Evolutionary conservation across 2,888 invertebrate species (phyloP).

Genomic region (Helicoverpa assulta): DNA sequence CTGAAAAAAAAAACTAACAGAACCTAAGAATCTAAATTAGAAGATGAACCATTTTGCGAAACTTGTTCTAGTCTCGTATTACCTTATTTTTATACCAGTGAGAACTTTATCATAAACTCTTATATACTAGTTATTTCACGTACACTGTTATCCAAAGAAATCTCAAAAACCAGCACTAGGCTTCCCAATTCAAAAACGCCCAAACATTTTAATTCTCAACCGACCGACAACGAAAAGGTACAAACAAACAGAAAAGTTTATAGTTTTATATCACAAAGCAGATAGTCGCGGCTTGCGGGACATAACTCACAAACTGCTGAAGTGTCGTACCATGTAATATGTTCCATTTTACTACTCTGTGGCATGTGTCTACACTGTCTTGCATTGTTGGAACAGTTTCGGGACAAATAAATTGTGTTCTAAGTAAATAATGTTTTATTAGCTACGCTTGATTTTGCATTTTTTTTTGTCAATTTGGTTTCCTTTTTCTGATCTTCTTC

Average conservation of each 20-base stretch:
- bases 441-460: neutral
- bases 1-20: no score
- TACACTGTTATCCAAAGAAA: neutral
- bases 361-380: slow-evolving; percentile 29
- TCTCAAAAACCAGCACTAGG: neutral
- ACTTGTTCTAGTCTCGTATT: no score
- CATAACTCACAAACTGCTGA: slow-evolving; percentile 60
- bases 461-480: neutral
- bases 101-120: no score
- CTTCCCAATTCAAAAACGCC: neutral
- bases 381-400: slow-evolving; percentile 17
- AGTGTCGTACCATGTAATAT: slow-evolving; percentile 54
- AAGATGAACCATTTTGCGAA: no score
- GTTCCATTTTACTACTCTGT: slow-evolving; percentile 47
- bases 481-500: no score
- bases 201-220: neutral
- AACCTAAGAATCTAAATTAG: no score
- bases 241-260: slow-evolving; percentile 23
- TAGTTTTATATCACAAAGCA: slow-evolving; percentile 27
- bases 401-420: slow-evolving; percentile 14
- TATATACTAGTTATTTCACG: no score
- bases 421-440: slow-evolving; percentile 11
- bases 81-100: no score
- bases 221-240: slow-evolving; percentile 9
- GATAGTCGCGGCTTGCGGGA: slow-evolving; percentile 28